phyloP scores from a whole-genome alignment of 2,888 invertebrate genomes.

The Pachycephus smyrnensis region DNA sequence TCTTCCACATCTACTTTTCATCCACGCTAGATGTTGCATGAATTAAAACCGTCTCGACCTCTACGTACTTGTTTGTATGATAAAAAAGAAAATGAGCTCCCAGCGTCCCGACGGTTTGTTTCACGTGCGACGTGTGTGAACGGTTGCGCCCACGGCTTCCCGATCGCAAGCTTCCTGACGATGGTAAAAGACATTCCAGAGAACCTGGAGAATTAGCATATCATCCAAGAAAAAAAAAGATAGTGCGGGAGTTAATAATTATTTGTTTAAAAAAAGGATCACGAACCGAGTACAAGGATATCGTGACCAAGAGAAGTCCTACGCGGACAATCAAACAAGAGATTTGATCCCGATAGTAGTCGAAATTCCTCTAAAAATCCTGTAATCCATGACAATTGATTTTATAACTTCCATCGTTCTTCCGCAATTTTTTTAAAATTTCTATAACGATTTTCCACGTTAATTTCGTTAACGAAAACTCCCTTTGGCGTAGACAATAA shows the following conservation, averaged over 20 bases:
- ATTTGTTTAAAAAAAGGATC: background rate
- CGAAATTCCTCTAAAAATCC: too few species aligned
- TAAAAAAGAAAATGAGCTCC: conserved; percentile 24
- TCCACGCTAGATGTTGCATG: conserved; percentile 59
- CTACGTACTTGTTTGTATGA: conserved; percentile 63
- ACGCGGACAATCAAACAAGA: background rate
- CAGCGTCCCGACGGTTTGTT: conserved; percentile 1
- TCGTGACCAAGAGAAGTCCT: too few species aligned
- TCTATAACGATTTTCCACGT: background rate
- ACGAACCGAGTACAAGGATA: background rate
- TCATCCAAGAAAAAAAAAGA: background rate
- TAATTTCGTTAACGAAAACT: background rate
- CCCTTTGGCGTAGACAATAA: background rate
- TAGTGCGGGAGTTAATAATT: background rate
- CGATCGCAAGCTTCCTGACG: background rate
- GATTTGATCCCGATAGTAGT: too few species aligned
- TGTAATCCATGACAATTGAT: too few species aligned
- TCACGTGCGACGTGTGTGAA: background rate
- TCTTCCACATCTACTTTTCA: conserved; percentile 19
- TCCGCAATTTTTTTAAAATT: background rate
- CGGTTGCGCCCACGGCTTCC: background rate
- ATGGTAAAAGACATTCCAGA: background rate
- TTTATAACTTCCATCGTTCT: too few species aligned
- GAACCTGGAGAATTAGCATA: background rate
- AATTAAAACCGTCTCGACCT: conserved; percentile 38